Base-by-base conservation (phyloP, 2,113 vertebrate species). In the Callaeas wilsoni region DNA sequence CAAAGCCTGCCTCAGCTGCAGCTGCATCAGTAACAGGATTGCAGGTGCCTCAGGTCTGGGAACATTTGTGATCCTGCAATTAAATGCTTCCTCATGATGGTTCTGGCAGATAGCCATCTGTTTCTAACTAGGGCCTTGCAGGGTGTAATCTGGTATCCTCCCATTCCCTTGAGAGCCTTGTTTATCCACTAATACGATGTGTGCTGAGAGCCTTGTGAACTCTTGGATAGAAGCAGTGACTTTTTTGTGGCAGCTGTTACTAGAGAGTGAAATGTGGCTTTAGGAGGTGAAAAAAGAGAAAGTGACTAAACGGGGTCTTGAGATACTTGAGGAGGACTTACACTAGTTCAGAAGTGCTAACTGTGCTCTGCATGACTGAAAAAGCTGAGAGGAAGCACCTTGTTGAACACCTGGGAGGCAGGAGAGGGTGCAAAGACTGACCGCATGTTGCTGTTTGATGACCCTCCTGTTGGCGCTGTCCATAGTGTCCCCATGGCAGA, bases 81-180 rank as follows among this genome's bases (percentile, higher is more conserved):
- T 79, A 60, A 91, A 32, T 60, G 57, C n/a, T 76, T 94, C 62
- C 56, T 90, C 4, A 3, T 69, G 30, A 41, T 73, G 23, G 8
- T 55, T 83, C 50, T 90, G 85, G 88, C 92, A 94, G 14, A n/a
- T 64, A 73, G 88, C 95, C 88, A 67, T 69, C n/a, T 92, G 71
- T 95, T 92, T 86, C 84, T 87, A 92, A 91, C 73, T 91, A 49
- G 46, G 30, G 59, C 82, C 57, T 95, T 95, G 53, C 70, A 80
- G 46, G 5, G 7, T 83, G 37, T 94, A 95, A 94, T 91, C 90
- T 87, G 62, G 67, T 91, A 87, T 94, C 82, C 65, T 94, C 67
- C 71, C 41, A 21, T 91, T 91, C 50, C 91, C 73, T 46, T 89
- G 80, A 96, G 64, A 94, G 76, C 89, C 76, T 92, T 89, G 33